Conservation (phyloP, 1,140 invertebrate species). For the Neodiprion lecontei region DNA sequence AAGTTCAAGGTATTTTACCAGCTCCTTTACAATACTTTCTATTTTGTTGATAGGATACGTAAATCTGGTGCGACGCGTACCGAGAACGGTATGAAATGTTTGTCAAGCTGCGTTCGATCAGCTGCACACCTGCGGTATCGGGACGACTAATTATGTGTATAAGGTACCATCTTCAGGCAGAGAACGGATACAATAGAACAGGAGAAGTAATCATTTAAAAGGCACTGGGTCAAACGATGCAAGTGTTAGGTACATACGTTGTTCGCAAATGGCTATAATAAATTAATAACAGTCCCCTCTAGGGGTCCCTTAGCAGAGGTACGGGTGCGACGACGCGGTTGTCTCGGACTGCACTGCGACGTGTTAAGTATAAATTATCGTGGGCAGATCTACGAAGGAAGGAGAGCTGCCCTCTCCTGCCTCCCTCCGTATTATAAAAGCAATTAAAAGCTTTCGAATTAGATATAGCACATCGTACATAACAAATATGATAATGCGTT, state of each 20-base stretch:
- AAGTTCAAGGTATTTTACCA: too few relatives aligned
- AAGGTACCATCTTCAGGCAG: background rate
- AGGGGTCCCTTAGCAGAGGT: background rate
- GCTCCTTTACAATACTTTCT: too few relatives aligned
- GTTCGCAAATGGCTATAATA: background rate
- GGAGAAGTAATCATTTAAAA: too few relatives aligned
- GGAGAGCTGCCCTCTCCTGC: background rate
- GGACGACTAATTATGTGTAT: background rate
- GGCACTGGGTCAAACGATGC: background rate
- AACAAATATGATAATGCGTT: constrained; percentile 62
- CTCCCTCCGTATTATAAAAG: constrained; percentile 56
- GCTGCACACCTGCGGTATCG: background rate
- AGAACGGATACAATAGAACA: background rate
- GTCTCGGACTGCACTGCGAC: background rate
- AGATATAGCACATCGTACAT: constrained; percentile 61
- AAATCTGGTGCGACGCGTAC: too few relatives aligned
- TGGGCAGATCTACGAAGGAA: background rate
- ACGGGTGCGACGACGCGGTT: background rate
- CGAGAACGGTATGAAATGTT: too few relatives aligned
- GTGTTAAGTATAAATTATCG: constrained; percentile 8
- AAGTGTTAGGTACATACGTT: too few relatives aligned
- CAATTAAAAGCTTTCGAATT: constrained; percentile 59
- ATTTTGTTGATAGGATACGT: too few relatives aligned
- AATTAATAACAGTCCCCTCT: background rate
- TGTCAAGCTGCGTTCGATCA: background rate